phyloP scores from a whole-genome alignment of 2,888 invertebrate species.

The Nudaria mundana region DNA sequence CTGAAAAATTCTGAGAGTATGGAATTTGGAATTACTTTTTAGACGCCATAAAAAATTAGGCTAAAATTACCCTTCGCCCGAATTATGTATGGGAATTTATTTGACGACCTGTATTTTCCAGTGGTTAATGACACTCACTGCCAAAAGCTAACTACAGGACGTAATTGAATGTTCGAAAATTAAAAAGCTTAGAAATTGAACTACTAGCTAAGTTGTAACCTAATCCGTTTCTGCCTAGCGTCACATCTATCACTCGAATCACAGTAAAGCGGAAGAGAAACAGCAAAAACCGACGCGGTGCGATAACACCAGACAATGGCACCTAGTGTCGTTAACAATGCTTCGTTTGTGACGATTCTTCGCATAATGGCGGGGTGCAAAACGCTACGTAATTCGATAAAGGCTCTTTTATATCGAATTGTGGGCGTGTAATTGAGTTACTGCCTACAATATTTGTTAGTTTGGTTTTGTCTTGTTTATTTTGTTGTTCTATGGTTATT shows the following conservation, averaged over 20 bases:
- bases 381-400: conserved; percentile 73
- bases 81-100: too few relatives aligned
- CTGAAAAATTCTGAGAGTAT: too few relatives aligned
- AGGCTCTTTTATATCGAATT: conserved; percentile 70
- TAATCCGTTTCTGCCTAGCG: conserved; percentile 31
- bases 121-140: too few relatives aligned
- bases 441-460: conserved; percentile 51
- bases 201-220: too few relatives aligned
- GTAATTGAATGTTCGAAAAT: too few relatives aligned
- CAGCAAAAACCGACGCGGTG: conserved; percentile 72
- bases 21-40: too few relatives aligned
- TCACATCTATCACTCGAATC: conserved; percentile 47
- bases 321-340: conserved; percentile 76
- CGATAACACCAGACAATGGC: conserved; percentile 77
- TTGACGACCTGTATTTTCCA: too few relatives aligned
- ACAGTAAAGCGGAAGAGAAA: conserved; percentile 64
- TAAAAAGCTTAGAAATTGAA: too few relatives aligned
- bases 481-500: conserved; percentile 37
- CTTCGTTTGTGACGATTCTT: conserved; percentile 80
- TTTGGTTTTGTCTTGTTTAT: conserved; percentile 51
- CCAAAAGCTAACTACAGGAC: too few relatives aligned
- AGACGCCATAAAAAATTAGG: too few relatives aligned
- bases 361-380: conserved; percentile 74
- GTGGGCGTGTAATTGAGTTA: conserved; percentile 74
- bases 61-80: too few relatives aligned